Evolutionary conservation across 1,140 invertebrate genomes (phyloP), one percentile per base, ranked within the genome.

Genomic region (Zaprionus africanus): DNA sequence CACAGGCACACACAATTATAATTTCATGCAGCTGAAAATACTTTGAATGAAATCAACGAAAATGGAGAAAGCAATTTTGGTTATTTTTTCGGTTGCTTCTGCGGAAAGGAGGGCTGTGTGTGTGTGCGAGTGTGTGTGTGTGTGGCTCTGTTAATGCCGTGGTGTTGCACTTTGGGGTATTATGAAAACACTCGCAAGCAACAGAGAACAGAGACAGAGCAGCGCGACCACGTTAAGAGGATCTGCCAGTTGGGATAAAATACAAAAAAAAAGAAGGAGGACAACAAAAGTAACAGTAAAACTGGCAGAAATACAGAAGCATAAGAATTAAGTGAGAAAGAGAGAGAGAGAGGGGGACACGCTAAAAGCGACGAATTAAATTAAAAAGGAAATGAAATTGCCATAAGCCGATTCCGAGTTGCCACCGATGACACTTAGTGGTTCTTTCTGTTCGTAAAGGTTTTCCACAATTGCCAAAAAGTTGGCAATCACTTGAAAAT

Each of bases 301-400:
- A 43, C n/a, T 17, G 41, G n/a, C n/a, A 17, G 6, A 43, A 43
- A 43, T 61, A 79, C 73, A 66, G 31, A 67, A 43, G 81, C 36
- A 66, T 65, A 53, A 63, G 79, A 83, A 81, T 78, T 67, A 83
- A 78, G 73, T 63, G 58, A 80, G 57, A 34, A 31, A 38, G 11
- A 13, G 34, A 36, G 11, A 31, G 34, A 36, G 36, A 38, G 13
- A 15, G 13, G 15, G 36, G 4, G 36, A 72, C 68, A 76, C 71
- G 74, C 67, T 61, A 67, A 70, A 62, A 73, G 65, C 77, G 56
- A 54, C 46, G 57, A 88, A 88, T 87, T 84, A 88, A 87, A 87
- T 88, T 88, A 81, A 87, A 81, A 78, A 73, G 84, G 78, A 87
- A 87, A 87, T 84, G 57, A 72, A 80, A 82, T 77, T 66, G 66